These are phyloP conservation scores for Nematopogon swammerdamellus DNA, from an alignment of 2,888 invertebrate genomes.

Conservation along the genomic window DNA sequence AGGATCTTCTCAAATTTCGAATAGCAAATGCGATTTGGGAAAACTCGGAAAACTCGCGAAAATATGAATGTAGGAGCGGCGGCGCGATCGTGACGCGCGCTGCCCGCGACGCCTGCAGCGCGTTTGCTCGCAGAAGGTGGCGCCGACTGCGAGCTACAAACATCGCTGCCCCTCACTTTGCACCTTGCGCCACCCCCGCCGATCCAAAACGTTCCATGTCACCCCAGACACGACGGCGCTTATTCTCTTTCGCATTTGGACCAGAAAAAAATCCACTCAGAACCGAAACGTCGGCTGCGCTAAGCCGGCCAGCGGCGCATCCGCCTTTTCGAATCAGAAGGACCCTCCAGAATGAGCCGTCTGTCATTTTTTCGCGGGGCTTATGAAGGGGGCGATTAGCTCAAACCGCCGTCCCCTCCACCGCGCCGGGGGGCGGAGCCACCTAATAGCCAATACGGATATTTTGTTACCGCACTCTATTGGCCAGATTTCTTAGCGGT, in stretches of 20 bases:
- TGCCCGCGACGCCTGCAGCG: conserved; percentile 44
- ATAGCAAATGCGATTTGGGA: too few relatives aligned
- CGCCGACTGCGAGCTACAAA: conserved; percentile 27
- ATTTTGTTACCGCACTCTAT: conserved; percentile 59
- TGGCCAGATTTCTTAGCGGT: conserved; percentile 58
- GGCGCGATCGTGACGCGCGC: conserved; percentile 27
- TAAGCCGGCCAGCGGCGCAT: background rate
- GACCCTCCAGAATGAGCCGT: conserved; percentile 1
- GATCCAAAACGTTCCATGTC: conserved; percentile 18
- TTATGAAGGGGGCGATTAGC: conserved; percentile 5
- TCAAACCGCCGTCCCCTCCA: conserved; percentile 16
- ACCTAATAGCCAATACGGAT: conserved; percentile 59
- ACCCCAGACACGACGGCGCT: conserved; percentile 8
- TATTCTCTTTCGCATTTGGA: conserved; percentile 18
- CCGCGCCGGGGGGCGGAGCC: conserved; percentile 31
- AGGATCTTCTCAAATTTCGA: too few relatives aligned
- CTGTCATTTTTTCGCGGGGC: conserved; percentile 4
- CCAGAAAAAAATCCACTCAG: background rate
- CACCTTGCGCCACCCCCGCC: conserved; percentile 14
- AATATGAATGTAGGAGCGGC: too few relatives aligned
- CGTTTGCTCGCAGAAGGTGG: conserved; percentile 32
- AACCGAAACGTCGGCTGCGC: background rate
- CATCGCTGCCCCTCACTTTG: conserved; percentile 22
- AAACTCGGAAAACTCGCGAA: conserved; percentile 20
- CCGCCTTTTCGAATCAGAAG: conserved; percentile 5